Evolutionary conservation across 1,140 invertebrate species (phyloP), one percentile per base, ranked within the genome.

Genomic region (Hyles euphorbiae): DNA sequence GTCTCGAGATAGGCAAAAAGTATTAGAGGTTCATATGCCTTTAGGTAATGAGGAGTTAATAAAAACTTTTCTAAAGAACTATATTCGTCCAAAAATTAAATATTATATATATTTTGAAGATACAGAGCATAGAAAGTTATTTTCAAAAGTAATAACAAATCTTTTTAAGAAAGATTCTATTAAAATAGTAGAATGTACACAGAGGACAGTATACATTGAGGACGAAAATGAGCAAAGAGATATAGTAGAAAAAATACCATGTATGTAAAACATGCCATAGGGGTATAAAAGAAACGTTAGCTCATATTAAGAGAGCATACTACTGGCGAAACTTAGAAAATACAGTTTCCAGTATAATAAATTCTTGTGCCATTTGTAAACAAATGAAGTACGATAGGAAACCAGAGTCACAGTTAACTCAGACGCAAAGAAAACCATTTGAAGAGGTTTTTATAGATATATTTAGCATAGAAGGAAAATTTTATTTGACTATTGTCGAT

Each of bases 361-460:
- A 70, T 49, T 36, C 64, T 10, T 70, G 70, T 9, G 61, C 70
- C 43, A 10, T 34, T 12, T 72, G 70, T 43, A 60, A 50, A 40
- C 62, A 50, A 55, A 70, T 73, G 60, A 71, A 76, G 36, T 71
- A 73, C 44, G 70, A 76, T 32, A 62, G 70, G 12, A 73, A 66
- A 22, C 61, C 68, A 36, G 9, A 48, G 5, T 49, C 72, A 53
- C 71, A 70, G 53, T 43, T 77, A 3, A 74, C 72, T 1, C 63
- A 70, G 57, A 73, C 67, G 3, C 67, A 72, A 51, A 34, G 12
- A 6, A 56, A 36, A 22, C 74, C 71, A 6, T 70, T 74, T 51
- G 50, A 76, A 44, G 69, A 76, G 69, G 40, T 72, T 33, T 74
- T 76, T 36, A 70, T 77, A 5, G 68, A 74, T 49, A 3, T 71